Conservation (phyloP, 2,888 invertebrate species). For the Beris morrisii region DNA sequence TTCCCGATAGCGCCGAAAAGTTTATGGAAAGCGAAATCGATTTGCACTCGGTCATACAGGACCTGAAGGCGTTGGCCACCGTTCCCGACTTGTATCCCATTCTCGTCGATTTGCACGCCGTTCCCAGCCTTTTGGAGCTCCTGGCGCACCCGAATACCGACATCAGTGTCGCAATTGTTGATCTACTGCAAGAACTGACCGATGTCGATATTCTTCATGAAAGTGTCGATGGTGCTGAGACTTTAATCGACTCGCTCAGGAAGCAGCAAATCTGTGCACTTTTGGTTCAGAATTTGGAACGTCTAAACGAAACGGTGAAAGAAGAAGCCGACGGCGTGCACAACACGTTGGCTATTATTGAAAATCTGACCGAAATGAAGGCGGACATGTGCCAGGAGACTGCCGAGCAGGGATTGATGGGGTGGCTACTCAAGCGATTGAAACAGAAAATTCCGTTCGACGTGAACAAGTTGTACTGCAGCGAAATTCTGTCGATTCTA, state of each 20-base stretch:
- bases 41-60: conserved; percentile 84
- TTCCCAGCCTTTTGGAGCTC: conserved; percentile 89
- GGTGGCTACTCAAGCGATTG: conserved; percentile 89
- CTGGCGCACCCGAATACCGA: conserved; percentile 94
- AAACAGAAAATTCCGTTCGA: conserved; percentile 89
- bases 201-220: conserved; percentile 96
- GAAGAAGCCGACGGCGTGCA: conserved; percentile 97
- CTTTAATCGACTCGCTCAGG: conserved; percentile 82
- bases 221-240: conserved; percentile 87
- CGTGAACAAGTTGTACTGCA: conserved; percentile 91
- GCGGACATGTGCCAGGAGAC: conserved; percentile 83
- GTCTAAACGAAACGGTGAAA: conserved; percentile 89
- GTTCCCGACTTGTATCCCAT: conserved; percentile 93
- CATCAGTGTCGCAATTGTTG: conserved; percentile 58
- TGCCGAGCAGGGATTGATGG: conserved; percentile 85
- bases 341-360: conserved; percentile 86
- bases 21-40: conserved; percentile 98
- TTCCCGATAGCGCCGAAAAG: conserved; percentile 94
- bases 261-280: conserved; percentile 89
- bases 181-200: conserved; percentile 79
- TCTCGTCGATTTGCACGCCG: conserved; percentile 84
- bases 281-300: conserved; percentile 88
- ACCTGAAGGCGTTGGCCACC: conserved; percentile 89
- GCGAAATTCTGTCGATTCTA: conserved; percentile 93
- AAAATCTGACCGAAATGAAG: conserved; percentile 91